Conservation (phyloP, 2,888 invertebrate genomes). For the Ganaspis brasiliensis region DNA sequence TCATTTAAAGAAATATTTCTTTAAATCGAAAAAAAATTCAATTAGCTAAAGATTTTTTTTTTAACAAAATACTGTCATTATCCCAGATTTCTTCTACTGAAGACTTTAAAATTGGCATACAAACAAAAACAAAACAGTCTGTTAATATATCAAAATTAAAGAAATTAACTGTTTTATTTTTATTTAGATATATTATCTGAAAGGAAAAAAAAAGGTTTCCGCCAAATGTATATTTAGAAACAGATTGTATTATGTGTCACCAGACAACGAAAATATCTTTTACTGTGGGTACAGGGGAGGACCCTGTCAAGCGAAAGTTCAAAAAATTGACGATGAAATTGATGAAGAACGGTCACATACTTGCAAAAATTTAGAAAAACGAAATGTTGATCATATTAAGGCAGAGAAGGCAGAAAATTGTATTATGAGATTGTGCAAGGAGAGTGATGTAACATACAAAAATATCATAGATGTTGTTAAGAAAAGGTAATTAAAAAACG, state of each 20-base stretch:
- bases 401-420: background rate
- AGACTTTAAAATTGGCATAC: too few species aligned
- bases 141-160: too few species aligned
- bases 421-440: background rate
- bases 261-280: background rate
- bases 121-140: too few species aligned
- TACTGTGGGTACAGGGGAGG: background rate
- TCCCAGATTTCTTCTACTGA: too few species aligned
- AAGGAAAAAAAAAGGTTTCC: background rate
- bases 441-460: background rate
- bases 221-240: background rate
- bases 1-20: too few species aligned
- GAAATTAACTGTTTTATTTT: background rate
- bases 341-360: background rate
- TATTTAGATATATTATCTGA: constrained; percentile 2
- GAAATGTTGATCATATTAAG: background rate
- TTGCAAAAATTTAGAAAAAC: background rate
- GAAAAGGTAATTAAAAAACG: background rate
- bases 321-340: background rate
- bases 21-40: too few species aligned
- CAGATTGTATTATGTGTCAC: background rate
- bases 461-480: background rate
- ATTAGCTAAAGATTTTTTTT: too few species aligned
- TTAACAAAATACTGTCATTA: too few species aligned
- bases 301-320: background rate